These are phyloP conservation scores for Synergus umbraculus DNA, from an alignment of 2,888 invertebrate genomes.

Conservation along the genomic window DNA sequence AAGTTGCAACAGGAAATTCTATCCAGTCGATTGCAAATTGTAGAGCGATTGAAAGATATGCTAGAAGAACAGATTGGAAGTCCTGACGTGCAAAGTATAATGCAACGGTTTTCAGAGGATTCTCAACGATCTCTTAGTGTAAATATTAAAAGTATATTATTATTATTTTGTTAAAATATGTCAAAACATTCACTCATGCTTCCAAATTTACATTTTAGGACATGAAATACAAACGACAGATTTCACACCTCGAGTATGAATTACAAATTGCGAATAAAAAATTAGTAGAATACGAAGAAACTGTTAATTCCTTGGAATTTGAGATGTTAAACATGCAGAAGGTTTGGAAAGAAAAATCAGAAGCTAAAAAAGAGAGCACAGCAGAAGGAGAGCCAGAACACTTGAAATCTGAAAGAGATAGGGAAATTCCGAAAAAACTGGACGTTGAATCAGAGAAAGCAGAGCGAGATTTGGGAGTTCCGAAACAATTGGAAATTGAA, in stretches of 20 bases:
- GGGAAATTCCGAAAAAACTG: neutral
- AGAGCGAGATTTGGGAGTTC: neutral
- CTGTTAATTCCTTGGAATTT: conserved; percentile 64
- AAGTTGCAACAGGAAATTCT: conserved; percentile 66
- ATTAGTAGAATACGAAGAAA: conserved; percentile 62
- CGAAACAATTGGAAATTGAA: neutral
- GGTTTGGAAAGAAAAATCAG: conserved; percentile 60
- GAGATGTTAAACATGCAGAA: conserved; percentile 67
- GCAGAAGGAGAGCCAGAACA: neutral
- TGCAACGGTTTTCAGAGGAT: conserved; percentile 68
- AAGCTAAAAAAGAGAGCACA: neutral
- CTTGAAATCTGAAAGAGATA: neutral
- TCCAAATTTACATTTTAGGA: conserved; percentile 57
- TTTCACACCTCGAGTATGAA: conserved; percentile 68
- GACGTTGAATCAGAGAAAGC: neutral
- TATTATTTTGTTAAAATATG: neutral
- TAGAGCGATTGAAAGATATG: conserved; percentile 70
- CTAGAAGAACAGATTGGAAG: conserved; percentile 72
- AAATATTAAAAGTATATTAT: conserved; percentile 42
- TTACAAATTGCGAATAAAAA: conserved; percentile 60
- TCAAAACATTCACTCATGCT: neutral
- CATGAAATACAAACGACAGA: conserved; percentile 66
- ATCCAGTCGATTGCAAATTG: conserved; percentile 66
- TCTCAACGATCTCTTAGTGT: conserved; percentile 67
- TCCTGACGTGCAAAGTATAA: conserved; percentile 63